phyloP scores from a whole-genome alignment of 1,140 invertebrate species.

The Potamilus streckersoni region DNA sequence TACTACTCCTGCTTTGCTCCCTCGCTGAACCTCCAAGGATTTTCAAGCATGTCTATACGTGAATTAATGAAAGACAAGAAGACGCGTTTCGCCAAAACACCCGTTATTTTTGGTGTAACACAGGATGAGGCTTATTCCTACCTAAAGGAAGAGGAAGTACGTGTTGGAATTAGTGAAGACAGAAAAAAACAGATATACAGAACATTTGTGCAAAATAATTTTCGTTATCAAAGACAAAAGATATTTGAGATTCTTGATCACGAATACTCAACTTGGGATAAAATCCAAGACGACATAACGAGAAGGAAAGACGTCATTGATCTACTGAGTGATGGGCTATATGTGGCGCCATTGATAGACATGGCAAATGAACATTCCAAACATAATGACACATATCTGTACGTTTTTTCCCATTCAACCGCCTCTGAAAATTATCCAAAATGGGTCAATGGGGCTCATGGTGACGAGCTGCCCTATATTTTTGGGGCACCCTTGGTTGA shows the following conservation, averaged over 20 bases:
- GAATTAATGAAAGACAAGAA: too few relatives aligned
- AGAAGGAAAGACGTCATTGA: constrained; percentile 92
- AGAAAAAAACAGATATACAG: constrained; percentile 90
- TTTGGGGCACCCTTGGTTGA: constrained; percentile 89
- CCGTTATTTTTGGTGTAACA: constrained; percentile 93
- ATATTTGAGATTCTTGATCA: constrained; percentile 97
- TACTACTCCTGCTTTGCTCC: constrained; percentile 78
- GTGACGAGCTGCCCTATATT: constrained; percentile 92
- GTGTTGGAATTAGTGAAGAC: constrained; percentile 91
- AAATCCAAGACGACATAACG: constrained; percentile 73
- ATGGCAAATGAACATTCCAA: constrained; percentile 91
- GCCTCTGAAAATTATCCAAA: constrained; percentile 79
- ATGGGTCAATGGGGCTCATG: constrained; percentile 76
- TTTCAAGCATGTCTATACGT: too few relatives aligned
- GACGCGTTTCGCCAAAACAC: constrained; percentile 67
- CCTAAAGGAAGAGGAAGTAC: constrained; percentile 91
- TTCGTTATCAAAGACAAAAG: constrained; percentile 92
- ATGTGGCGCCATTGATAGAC: constrained; percentile 91
- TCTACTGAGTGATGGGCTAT: constrained; percentile 87
- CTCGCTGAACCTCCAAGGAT: constrained; percentile 70
- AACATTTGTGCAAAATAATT: constrained; percentile 89
- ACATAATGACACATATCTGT: constrained; percentile 59
- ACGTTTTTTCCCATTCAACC: constrained; percentile 78
- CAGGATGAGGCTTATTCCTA: constrained; percentile 90
- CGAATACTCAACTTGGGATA: constrained; percentile 78